phyloP scores from a whole-genome alignment of 2,888 invertebrate species.

The Sycophila texana region DNA sequence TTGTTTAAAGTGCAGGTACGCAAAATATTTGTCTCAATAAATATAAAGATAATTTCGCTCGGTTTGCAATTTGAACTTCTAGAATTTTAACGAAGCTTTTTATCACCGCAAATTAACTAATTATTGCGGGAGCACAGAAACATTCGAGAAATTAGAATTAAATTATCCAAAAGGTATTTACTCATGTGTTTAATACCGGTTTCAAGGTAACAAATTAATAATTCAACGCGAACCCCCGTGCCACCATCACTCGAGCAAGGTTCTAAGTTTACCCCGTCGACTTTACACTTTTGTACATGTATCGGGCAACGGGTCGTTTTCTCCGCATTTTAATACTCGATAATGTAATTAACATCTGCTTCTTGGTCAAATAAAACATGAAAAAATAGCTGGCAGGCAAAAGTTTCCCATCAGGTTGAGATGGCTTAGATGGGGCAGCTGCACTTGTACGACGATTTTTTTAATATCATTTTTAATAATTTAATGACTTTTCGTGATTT shows the following conservation, averaged over 20 bases:
- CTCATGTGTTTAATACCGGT: no score
- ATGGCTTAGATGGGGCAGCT: constrained; percentile 9
- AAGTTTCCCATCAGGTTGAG: constrained; percentile 5
- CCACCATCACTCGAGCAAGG: constrained; percentile 48
- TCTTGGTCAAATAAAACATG: constrained; percentile 29
- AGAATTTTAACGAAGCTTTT: no score
- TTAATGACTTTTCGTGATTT: constrained; percentile 49
- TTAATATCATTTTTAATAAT: constrained; percentile 56
- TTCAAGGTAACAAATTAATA: neutral
- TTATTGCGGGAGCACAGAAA: no score
- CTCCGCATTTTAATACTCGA: constrained; percentile 63
- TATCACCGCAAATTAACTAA: no score
- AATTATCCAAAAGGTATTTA: no score
- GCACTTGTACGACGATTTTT: constrained; percentile 30
- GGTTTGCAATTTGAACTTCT: no score
- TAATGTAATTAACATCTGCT: constrained; percentile 68
- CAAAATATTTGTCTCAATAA: no score
- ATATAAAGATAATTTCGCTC: no score
- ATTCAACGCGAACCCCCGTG: constrained; percentile 6
- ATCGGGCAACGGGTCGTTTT: constrained; percentile 50
- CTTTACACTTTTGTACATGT: constrained; percentile 68
- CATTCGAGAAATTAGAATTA: no score
- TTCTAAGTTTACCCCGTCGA: constrained; percentile 68
- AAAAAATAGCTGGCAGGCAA: constrained; percentile 15
- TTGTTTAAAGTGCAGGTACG: no score